phyloP scores from a whole-genome alignment of 2,113 vertebrate species.

The Brachypodius melanocephalos region DNA sequence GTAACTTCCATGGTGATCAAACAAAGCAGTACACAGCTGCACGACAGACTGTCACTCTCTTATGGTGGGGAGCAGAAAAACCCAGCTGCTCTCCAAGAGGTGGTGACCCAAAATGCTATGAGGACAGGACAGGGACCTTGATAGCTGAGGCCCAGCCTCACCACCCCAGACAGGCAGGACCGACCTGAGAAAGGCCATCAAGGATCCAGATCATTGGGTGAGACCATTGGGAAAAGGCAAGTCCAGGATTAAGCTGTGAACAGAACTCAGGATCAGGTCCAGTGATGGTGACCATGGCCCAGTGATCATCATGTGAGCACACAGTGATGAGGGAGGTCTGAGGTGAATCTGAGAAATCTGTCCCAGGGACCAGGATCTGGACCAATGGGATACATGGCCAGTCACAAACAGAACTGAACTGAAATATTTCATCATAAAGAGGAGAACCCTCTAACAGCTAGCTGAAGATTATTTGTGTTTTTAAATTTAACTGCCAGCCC shows the following conservation, averaged over 20 bases:
- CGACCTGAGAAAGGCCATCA: background rate
- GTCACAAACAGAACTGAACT: background rate
- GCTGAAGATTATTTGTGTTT: background rate
- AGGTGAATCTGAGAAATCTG: background rate
- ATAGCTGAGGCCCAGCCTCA: background rate
- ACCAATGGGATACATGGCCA: background rate
- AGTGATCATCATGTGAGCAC: background rate
- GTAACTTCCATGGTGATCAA: rapidly evolving
- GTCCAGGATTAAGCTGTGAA: background rate
- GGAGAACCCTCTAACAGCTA: background rate
- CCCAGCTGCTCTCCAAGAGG: background rate
- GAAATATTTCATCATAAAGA: background rate
- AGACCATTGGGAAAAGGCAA: background rate
- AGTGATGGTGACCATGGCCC: background rate
- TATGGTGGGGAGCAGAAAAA: background rate
- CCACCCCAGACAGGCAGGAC: background rate
- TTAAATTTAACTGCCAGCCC: background rate
- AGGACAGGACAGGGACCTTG: background rate
- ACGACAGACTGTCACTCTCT: background rate
- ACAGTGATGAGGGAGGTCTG: background rate
- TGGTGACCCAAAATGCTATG: background rate
- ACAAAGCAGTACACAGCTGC: background rate
- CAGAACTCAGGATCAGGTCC: background rate
- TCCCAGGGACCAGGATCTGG: background rate
- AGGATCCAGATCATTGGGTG: too few relatives aligned